Conservation (phyloP, 2,113 vertebrate genomes). For the Podarcis cretensis region DNA sequence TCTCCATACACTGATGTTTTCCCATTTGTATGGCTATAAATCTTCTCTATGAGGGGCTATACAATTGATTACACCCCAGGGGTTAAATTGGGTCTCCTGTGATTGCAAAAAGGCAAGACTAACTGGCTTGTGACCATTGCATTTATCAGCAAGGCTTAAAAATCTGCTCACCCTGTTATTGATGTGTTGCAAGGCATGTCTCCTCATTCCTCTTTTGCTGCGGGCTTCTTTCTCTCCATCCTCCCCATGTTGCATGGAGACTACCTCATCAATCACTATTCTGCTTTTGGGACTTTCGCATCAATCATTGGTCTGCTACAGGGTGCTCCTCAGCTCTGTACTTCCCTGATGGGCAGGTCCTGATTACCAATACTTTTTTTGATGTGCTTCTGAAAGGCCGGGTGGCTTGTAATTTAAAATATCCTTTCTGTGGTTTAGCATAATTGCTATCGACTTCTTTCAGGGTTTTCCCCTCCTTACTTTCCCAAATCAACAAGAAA, state of each 20-base stretch:
- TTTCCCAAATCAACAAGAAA: neutral
- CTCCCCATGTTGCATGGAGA: neutral
- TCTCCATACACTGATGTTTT: neutral
- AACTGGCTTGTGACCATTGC: neutral
- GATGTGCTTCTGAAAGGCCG: neutral
- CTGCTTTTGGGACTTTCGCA: neutral
- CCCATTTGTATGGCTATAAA: neutral
- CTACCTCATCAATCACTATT: slow-evolving; percentile 4
- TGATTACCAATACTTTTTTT: neutral
- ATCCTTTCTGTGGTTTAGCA: neutral
- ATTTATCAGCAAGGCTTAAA: slow-evolving; percentile 8
- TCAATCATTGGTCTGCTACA: neutral
- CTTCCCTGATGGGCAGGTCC: neutral
- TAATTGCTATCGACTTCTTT: neutral
- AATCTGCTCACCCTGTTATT: slow-evolving; percentile 11
- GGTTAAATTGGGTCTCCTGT: slow-evolving; percentile 16
- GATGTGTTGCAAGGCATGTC: neutral
- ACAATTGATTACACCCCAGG: slow-evolving; percentile 5
- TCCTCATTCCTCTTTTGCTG: neutral
- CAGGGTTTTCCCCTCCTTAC: neutral
- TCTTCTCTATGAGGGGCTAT: neutral
- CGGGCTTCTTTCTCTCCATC: neutral
- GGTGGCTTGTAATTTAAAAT: neutral
- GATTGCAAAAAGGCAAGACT: neutral
- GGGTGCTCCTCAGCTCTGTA: neutral